Percentiles rank a stretch among this genome's conserved stretches.
Evolutionary conservation across 2,888 invertebrate genomes (phyloP).

Genomic region (Rhodophaea formosa): DNA sequence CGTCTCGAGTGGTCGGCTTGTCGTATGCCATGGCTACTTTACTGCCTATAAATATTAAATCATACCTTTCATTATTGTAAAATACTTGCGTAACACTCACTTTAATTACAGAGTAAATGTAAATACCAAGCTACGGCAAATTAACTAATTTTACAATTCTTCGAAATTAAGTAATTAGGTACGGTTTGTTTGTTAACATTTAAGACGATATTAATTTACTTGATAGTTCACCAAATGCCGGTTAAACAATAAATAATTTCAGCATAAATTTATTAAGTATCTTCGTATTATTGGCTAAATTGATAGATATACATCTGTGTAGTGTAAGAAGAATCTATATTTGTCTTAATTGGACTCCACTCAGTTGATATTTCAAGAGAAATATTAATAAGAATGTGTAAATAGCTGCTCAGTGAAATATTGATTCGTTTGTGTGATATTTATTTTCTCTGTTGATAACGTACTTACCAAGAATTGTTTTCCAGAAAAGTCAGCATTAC

Average conservation of each 20-base stretch:
- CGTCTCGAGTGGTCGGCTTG: constrained; percentile 13
- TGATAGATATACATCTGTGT: neutral
- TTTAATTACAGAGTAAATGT: neutral
- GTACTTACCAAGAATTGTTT: neutral
- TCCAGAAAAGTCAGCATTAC: neutral
- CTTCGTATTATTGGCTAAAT: neutral
- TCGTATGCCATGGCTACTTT: neutral
- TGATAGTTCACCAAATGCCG: neutral
- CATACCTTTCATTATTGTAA: neutral
- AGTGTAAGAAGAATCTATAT: neutral
- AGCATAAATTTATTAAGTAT: neutral
- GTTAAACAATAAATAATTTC: constrained; percentile 9
- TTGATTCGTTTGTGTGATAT: neutral
- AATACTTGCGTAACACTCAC: neutral
- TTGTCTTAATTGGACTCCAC: neutral
- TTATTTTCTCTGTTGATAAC: neutral
- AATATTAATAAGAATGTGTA: neutral
- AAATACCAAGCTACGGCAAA: neutral
- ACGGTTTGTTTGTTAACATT: neutral
- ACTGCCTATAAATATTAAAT: constrained; percentile 2
- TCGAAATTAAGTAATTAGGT: neutral
- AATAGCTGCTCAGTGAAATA: neutral
- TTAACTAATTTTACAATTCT: neutral
- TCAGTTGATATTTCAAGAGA: neutral
- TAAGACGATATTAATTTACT: neutral